phyloP scores from a whole-genome alignment of 2,888 invertebrate species.

The Dorcus hopei region DNA sequence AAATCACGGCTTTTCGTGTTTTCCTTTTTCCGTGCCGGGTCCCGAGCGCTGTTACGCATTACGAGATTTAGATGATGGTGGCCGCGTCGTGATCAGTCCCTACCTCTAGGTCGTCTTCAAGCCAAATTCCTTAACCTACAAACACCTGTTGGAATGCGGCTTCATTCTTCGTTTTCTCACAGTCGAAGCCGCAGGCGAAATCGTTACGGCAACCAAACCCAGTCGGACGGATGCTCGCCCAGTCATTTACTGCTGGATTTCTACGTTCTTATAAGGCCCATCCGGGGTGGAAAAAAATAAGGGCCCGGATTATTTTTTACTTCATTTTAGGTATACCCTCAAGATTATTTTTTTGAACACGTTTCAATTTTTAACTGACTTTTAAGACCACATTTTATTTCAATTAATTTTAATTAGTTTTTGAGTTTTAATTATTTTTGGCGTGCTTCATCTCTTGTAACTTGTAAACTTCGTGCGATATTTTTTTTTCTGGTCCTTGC shows the following conservation, averaged over 20 bases:
- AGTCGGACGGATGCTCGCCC: slow-evolving; percentile 19
- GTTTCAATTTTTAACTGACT: too few species aligned
- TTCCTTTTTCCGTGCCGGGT: too few species aligned
- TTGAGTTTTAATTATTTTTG: too few species aligned
- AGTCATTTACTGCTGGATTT: slow-evolving; percentile 18
- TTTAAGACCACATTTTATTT: too few species aligned
- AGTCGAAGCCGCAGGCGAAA: slow-evolving; percentile 35
- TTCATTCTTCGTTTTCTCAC: slow-evolving; percentile 45
- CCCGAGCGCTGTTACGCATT: not conserved
- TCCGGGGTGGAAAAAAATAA: not conserved
- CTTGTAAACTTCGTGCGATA: not conserved
- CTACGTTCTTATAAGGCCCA: not conserved
- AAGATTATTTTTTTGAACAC: too few species aligned
- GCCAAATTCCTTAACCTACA: slow-evolving; percentile 50
- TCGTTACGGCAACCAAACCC: slow-evolving; percentile 32
- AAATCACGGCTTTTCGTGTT: too few species aligned
- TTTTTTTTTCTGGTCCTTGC: slow-evolving; percentile 1
- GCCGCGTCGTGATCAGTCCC: not conserved
- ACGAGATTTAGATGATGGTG: not conserved
- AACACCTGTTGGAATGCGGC: slow-evolving; percentile 50
- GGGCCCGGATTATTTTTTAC: too few species aligned
- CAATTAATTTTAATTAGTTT: too few species aligned
- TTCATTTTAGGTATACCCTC: too few species aligned
- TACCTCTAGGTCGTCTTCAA: slow-evolving; percentile 34
- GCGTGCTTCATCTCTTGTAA: too few species aligned